Evolutionary conservation across 2,113 vertebrate species (phyloP).

Genomic region (Leptodactylus fuscus): DNA sequence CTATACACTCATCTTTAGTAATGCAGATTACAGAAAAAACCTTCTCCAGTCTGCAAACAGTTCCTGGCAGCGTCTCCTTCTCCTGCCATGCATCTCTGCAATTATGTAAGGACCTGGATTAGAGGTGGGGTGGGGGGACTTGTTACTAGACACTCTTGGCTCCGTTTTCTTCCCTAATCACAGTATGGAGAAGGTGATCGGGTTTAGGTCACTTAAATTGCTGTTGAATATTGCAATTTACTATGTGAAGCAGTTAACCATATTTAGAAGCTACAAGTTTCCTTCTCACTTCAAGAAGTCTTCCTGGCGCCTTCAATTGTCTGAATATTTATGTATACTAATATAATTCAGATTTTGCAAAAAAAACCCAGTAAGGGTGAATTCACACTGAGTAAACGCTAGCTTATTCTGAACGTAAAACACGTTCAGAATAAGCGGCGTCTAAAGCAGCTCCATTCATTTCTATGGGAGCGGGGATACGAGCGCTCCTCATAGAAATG

Average conservation of each 20-base stretch:
- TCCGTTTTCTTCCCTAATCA: neutral
- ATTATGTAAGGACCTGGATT: slow-evolving; percentile 7
- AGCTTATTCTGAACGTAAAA: no score
- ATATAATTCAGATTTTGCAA: neutral
- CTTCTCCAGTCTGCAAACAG: neutral
- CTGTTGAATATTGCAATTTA: slow-evolving; percentile 27
- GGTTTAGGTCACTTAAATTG: slow-evolving; percentile 10
- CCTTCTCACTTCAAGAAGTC: neutral
- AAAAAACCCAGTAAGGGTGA: no score
- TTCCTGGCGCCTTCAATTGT: neutral
- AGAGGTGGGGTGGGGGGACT: neutral
- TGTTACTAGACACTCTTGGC: slow-evolving; percentile 7
- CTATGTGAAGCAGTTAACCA: neutral
- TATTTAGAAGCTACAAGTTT: slow-evolving; percentile 32
- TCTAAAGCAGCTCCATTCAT: no score
- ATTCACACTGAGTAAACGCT: no score
- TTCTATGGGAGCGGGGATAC: no score
- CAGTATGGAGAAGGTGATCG: slow-evolving; percentile 17
- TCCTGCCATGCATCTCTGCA: slow-evolving; percentile 21
- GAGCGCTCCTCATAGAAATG: no score
- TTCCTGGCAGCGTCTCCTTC: slow-evolving; percentile 15
- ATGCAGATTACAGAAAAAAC: neutral
- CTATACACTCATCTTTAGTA: slow-evolving; percentile 32
- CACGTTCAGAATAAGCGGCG: no score
- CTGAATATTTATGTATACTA: neutral